Conservation (phyloP, 1,140 invertebrate genomes). For the Tenebrio molitor region DNA sequence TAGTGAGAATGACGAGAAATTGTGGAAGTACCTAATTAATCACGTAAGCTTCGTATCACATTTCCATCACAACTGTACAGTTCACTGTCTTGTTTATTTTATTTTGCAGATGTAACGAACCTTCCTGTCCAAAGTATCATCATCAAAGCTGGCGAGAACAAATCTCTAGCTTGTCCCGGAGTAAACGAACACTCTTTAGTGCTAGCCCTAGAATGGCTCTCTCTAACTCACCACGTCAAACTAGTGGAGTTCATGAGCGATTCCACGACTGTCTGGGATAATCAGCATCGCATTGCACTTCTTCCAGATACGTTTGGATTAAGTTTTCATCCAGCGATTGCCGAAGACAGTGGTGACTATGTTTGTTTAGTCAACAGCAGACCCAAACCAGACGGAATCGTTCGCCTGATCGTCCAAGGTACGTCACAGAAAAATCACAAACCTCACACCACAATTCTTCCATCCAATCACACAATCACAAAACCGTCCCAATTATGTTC, state of each 20-base stretch:
- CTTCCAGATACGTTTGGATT: conserved; percentile 74
- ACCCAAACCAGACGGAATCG: conserved; percentile 73
- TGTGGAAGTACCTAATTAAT: conserved; percentile 20
- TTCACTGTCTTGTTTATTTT: conserved; percentile 42
- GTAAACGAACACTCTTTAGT: conserved; percentile 76
- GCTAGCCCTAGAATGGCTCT: conserved; percentile 74
- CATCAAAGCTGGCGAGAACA: conserved; percentile 76
- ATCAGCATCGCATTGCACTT: conserved; percentile 71
- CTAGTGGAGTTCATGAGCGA: conserved; percentile 70
- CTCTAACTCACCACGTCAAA: conserved; percentile 61
- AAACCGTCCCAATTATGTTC: conserved; percentile 22
- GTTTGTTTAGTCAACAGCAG: conserved; percentile 78
- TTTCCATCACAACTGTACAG: conserved; percentile 27
- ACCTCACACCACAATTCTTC: conserved; percentile 12
- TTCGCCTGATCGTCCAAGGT: conserved; percentile 79
- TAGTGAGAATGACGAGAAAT: conserved; percentile 19
- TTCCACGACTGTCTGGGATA: conserved; percentile 70
- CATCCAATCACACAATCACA: conserved; percentile 1
- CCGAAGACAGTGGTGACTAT: conserved; percentile 76
- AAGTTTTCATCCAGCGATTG: conserved; percentile 73
- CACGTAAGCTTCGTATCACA: conserved; percentile 18
- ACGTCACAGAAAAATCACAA: conserved; percentile 47
- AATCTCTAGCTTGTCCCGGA: conserved; percentile 75
- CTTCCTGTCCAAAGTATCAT: conserved; percentile 71
- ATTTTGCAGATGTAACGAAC: conserved; percentile 67